phyloP scores from a whole-genome alignment of 1,140 invertebrate species.

The Monochamus saltuarius region DNA sequence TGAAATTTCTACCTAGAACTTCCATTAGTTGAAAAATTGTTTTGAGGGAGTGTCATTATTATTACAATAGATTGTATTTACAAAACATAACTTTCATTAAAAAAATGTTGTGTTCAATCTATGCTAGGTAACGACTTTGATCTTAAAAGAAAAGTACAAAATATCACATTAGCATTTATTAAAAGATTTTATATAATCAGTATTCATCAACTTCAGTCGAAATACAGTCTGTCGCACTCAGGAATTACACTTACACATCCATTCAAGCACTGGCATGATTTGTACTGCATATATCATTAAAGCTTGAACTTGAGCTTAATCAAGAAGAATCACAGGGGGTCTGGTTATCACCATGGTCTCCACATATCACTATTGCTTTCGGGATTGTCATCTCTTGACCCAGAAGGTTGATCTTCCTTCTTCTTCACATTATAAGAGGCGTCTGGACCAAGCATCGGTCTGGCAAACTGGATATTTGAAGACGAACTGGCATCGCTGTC shows the following conservation, averaged over 20 bases:
- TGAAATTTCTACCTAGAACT: too few relatives aligned
- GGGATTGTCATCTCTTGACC: background rate
- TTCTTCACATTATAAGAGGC: background rate
- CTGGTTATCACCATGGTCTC: constrained; percentile 39
- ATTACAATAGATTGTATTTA: too few relatives aligned
- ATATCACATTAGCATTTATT: too few relatives aligned
- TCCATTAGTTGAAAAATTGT: too few relatives aligned
- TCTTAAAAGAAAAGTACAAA: too few relatives aligned
- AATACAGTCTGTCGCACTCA: background rate
- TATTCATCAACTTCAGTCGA: constrained; percentile 9
- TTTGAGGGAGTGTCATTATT: too few relatives aligned
- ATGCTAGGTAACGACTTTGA: too few relatives aligned
- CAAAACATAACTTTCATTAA: too few relatives aligned
- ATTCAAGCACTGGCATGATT: too few relatives aligned
- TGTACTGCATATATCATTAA: constrained; percentile 11
- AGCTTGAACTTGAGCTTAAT: constrained; percentile 13
- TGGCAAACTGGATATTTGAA: background rate
- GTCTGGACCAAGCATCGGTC: background rate
- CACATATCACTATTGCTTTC: constrained; percentile 40
- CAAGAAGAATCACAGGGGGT: constrained; percentile 11
- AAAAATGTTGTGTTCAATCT: too few relatives aligned
- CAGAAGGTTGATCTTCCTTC: background rate
- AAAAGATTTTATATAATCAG: too few relatives aligned
- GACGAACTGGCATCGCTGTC: constrained; percentile 2
- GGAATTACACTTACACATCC: too few relatives aligned